These are phyloP conservation scores for Tenthredo amoena DNA, from an alignment of 2,888 invertebrate species.

Conservation along the genomic window DNA sequence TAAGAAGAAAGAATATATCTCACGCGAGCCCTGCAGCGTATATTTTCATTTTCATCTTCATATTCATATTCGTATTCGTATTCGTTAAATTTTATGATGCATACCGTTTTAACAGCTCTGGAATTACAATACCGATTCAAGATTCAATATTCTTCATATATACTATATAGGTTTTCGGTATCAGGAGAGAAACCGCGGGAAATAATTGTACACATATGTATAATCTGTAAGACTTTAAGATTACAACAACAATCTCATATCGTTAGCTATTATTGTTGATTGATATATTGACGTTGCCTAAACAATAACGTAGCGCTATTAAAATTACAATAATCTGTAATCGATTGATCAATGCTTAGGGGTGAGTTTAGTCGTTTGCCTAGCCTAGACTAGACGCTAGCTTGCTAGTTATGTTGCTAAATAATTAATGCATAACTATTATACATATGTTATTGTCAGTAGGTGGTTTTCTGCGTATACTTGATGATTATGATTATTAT, in stretches of 20 bases:
- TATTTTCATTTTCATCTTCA: neutral
- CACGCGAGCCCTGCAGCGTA: neutral
- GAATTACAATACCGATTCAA: neutral
- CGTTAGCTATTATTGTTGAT: neutral
- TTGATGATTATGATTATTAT: neutral
- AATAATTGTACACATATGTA: neutral
- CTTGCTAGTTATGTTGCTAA: constrained; percentile 38
- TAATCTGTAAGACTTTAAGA: neutral
- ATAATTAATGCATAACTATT: neutral
- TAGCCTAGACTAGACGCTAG: constrained; percentile 31
- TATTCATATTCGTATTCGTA: neutral
- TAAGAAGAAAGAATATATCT: neutral
- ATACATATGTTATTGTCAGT: constrained; percentile 25
- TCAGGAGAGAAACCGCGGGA: neutral
- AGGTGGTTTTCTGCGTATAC: constrained; percentile 24
- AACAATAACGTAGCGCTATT: constrained; percentile 24
- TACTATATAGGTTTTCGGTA: neutral
- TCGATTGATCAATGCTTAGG: neutral
- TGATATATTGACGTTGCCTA: constrained; percentile 22
- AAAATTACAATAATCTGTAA: neutral
- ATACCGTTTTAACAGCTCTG: neutral
- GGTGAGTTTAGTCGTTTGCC: constrained; percentile 29
- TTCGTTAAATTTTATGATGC: neutral
- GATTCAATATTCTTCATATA: neutral
- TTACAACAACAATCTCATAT: constrained; percentile 4